Conservation (phyloP, 1,140 invertebrate genomes). For the Cherax quadricarinatus region DNA sequence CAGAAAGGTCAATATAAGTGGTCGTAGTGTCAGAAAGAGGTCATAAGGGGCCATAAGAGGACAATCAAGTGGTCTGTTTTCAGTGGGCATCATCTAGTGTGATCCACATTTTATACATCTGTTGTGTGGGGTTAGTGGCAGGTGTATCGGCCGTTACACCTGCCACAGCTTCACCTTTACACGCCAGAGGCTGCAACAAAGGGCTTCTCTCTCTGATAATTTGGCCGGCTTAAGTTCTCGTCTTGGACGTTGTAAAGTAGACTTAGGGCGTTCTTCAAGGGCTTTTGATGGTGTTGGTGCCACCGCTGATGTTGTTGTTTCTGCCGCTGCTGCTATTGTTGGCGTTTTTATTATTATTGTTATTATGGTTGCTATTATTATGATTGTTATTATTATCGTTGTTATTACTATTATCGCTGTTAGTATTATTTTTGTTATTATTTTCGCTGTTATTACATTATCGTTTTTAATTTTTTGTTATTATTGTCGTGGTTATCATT, state of each 20-base stretch:
- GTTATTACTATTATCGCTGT: neutral
- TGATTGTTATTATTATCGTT: neutral
- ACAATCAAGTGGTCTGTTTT: no score
- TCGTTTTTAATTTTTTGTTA: neutral
- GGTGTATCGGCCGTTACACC: constrained; percentile 35
- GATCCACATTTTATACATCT: constrained; percentile 39
- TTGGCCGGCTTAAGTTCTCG: neutral
- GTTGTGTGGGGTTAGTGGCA: constrained; percentile 41
- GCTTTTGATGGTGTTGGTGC: neutral
- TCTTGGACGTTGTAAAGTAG: neutral
- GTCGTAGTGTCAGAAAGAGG: neutral
- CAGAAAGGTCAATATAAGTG: no score
- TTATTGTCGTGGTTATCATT: neutral
- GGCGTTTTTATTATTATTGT: neutral
- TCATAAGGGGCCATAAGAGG: no score
- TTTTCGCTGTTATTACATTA: neutral
- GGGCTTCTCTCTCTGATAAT: neutral
- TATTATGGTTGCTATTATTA: neutral
- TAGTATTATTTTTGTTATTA: neutral
- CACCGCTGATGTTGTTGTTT: neutral
- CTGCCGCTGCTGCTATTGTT: neutral
- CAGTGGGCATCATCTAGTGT: no score
- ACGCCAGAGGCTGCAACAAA: neutral
- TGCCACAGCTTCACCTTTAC: constrained; percentile 14
- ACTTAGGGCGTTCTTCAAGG: neutral